These are phyloP conservation scores for Aviceda subcristata DNA, from an alignment of 2,113 vertebrate species.

Conservation along the genomic window DNA sequence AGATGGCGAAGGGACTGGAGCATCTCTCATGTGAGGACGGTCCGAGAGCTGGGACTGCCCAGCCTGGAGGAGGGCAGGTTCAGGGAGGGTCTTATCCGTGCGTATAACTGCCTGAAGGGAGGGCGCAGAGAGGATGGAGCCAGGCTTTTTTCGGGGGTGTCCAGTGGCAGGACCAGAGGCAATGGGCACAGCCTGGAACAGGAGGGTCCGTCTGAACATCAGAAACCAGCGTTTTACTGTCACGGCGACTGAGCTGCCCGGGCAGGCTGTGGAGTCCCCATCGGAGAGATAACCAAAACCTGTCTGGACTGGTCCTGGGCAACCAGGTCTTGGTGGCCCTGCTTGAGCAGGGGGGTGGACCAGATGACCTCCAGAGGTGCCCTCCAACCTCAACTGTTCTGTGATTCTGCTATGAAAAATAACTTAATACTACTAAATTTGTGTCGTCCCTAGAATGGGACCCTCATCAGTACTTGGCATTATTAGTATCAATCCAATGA, in stretches of 20 bases:
- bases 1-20: not conserved
- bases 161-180: not conserved
- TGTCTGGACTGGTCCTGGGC: not conserved
- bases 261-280: not conserved
- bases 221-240: not conserved
- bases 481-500: not conserved
- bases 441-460: not conserved
- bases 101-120: not conserved
- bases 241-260: not conserved
- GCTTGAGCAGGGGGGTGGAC: not conserved
- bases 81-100: not conserved
- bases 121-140: not conserved
- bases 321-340: not conserved
- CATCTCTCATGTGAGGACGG: not conserved
- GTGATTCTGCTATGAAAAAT: not conserved
- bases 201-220: not conserved
- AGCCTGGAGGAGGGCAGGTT: not conserved
- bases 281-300: not conserved
- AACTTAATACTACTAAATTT: not conserved
- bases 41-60: not conserved
- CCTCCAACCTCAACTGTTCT: not conserved
- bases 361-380: not conserved
- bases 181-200: not conserved
- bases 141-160: not conserved
- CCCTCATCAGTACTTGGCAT: not conserved